Evolutionary conservation across 1,140 invertebrate species (phyloP), one percentile per base, ranked within the genome.

Genomic region (Drosophila neocordata): DNA sequence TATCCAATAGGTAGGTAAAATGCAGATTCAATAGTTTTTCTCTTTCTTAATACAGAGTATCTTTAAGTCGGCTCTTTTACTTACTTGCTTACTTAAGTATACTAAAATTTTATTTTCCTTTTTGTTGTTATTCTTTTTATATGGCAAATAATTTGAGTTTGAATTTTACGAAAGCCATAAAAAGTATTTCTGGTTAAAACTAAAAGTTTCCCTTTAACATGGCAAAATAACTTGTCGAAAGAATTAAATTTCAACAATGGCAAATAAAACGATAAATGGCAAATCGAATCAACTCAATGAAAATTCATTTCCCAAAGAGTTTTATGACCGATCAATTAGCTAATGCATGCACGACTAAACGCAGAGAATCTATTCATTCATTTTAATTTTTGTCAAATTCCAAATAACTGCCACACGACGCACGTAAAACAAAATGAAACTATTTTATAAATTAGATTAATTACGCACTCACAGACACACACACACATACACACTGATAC

Each of bases 371-470:
- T 7, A 48, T 48, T 48, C 15, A 27, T 62, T 74, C 37, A 41
- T 56, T 74, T 9, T 38, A 4, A 22, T 48, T 52, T 31, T 35
- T 18, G 55, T 13, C 31, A 18, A 18, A 18, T 9, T 57, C 24
- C 22, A 27, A 4, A 27, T 12, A 53, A 18, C 7, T 53, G 20
- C 9, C 22, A 35, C 64, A 51, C 31, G 58, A 78, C 75, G 69
- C 76, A 79, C 56, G 59, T 69, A 65, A 41, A 41, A 58, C 2
- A 58, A 44, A 37, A 48, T 57, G 70, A 63, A 56, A 18, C 60
- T 24, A 62, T 63, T 65, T 31, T 64, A 61, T 31, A 38, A 74
- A 74, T 78, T 78, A 72, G 83, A 87, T 85, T 85, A 75, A 78
- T 69, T 82, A 62, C 7, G 31, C 63, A 31, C 5, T 6, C 27